Evolutionary conservation across 2,797 vertebrate species (phyloP).

Genomic region (Parotocinclus haroldoi): DNA sequence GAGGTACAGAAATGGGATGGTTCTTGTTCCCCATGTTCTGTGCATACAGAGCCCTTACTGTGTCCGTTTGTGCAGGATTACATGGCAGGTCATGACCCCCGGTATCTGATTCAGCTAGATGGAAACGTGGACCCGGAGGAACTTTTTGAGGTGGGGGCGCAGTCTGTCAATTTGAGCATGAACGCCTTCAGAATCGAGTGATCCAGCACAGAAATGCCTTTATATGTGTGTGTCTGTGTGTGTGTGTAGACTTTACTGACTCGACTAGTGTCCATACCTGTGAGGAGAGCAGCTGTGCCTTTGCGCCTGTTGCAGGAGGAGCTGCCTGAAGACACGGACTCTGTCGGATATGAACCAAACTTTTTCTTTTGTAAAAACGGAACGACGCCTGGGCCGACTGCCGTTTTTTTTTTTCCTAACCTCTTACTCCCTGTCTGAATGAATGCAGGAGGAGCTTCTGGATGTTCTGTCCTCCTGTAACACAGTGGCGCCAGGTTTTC

Average conservation of each 20-base stretch:
- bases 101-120: conserved; percentile 83
- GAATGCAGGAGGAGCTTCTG: conserved; percentile 77
- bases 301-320: conserved; percentile 72
- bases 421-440: background rate
- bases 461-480: conserved; percentile 66
- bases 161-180: too few species aligned
- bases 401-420: too few species aligned
- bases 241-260: conserved; percentile 70
- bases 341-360: conserved; percentile 61
- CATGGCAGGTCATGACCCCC: conserved; percentile 76
- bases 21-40: background rate
- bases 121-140: conserved; percentile 78
- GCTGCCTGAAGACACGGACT: conserved; percentile 59
- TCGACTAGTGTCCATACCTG: conserved; percentile 78
- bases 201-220: too few species aligned
- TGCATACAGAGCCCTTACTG: background rate
- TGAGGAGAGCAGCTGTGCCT: conserved; percentile 72
- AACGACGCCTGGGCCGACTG: too few species aligned
- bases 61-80: conserved; percentile 69
- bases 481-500: conserved; percentile 73
- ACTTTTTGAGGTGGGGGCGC: conserved; percentile 70
- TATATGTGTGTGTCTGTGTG: background rate
- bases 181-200: too few species aligned
- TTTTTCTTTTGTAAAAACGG: background rate
- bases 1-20: conserved; percentile 68